Evolutionary conservation across 2,888 invertebrate species (phyloP).

Genomic region (Anthophora plumipes): DNA sequence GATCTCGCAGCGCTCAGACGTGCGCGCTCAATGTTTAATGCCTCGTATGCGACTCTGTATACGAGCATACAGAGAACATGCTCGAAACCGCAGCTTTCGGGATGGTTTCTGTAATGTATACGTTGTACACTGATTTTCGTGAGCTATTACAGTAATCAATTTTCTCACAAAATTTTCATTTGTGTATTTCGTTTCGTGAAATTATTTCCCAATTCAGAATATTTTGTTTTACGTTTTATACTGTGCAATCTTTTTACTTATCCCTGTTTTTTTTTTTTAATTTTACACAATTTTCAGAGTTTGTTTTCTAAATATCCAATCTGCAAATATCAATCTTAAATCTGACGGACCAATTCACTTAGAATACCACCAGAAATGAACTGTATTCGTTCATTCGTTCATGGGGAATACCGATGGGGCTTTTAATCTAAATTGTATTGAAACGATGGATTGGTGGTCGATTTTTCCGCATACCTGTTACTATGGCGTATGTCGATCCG

Average conservation of each 20-base stretch:
- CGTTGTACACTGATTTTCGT: not conserved
- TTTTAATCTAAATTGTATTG: not conserved
- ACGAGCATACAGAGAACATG: not conserved
- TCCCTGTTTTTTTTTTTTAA: too few species aligned
- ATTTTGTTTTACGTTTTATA: too few species aligned
- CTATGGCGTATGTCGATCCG: not conserved
- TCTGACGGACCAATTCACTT: not conserved
- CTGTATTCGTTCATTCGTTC: too few species aligned
- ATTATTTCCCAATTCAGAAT: too few species aligned
- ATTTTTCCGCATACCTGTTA: constrained; percentile 21
- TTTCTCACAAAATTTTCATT: not conserved
- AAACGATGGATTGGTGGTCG: not conserved
- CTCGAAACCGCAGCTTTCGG: not conserved
- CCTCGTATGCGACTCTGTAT: not conserved
- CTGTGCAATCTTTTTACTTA: not conserved
- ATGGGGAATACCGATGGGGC: not conserved
- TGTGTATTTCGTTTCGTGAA: not conserved
- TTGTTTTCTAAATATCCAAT: too few species aligned
- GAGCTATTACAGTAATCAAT: not conserved
- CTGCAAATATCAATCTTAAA: not conserved
- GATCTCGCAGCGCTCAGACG: constrained; percentile 3
- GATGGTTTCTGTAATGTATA: not conserved
- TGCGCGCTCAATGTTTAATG: constrained; percentile 11
- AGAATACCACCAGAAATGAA: not conserved
- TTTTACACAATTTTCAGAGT: too few species aligned